These are phyloP conservation scores for Meloidogyne hapla DNA, from an alignment of 1,140 invertebrate species.

Conservation along the genomic window DNA sequence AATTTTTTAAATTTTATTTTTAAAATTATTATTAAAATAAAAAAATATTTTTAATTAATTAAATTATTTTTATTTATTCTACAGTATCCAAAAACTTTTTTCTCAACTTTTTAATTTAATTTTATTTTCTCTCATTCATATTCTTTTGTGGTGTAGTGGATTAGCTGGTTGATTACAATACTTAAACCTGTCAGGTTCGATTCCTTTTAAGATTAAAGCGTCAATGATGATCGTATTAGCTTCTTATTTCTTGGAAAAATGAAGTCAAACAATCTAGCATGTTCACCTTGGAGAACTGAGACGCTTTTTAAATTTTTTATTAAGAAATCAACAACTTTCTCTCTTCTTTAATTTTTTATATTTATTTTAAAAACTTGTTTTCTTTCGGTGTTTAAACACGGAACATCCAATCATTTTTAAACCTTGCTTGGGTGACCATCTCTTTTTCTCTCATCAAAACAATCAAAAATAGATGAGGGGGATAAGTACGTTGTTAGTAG, in stretches of 20 bases:
- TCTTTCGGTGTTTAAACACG: background rate
- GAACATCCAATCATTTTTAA: conserved; percentile 2
- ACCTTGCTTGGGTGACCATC: background rate
- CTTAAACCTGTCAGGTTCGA: background rate
- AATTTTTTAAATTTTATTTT: too few species aligned
- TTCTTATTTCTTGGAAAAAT: background rate
- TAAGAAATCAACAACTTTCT: background rate
- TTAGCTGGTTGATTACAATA: background rate
- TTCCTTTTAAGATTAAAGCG: background rate
- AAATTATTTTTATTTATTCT: too few species aligned
- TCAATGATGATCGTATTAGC: background rate
- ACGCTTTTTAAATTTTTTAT: background rate
- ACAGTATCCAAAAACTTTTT: too few species aligned
- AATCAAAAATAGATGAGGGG: too few species aligned
- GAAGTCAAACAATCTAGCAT: background rate
- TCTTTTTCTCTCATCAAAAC: too few species aligned
- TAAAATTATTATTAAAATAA: too few species aligned
- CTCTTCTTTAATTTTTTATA: background rate
- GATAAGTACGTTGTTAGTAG: too few species aligned
- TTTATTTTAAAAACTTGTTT: too few species aligned
- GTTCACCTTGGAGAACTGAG: conserved; percentile 4
- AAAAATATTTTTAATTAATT: too few species aligned
- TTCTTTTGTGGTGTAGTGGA: background rate
- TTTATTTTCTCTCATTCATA: too few species aligned
- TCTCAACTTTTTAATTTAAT: too few species aligned